Conservation (phyloP, 2,113 vertebrate genomes). For the Mesoclemmys tuberculata region DNA sequence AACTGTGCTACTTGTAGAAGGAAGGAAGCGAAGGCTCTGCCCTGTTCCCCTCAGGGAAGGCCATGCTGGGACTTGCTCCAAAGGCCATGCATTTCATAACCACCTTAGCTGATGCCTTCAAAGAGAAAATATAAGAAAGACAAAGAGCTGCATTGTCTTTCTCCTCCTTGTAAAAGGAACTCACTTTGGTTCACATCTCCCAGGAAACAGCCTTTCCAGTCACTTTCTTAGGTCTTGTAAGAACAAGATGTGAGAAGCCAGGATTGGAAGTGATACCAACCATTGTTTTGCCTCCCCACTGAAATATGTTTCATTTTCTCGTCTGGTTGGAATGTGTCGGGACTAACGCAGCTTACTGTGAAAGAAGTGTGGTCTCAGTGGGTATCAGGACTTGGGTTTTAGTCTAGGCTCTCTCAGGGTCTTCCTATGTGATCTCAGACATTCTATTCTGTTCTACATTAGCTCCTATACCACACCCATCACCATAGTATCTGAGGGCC, state of each 20-base stretch:
- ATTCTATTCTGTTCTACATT: not conserved
- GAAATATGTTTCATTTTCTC: not conserved
- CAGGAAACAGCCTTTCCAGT: rapidly evolving
- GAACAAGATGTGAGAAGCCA: not conserved
- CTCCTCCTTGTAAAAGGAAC: not conserved
- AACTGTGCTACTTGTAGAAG: not conserved
- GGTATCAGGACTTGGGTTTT: not conserved
- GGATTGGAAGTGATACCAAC: not conserved
- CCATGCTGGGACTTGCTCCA: not conserved
- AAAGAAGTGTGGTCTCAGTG: not conserved
- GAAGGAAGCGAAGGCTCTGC: not conserved
- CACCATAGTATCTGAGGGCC: not conserved
- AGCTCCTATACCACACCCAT: not conserved
- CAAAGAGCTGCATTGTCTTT: not conserved
- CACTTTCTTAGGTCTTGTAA: not conserved
- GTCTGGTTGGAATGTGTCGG: not conserved
- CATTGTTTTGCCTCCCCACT: not conserved
- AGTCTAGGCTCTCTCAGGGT: not conserved
- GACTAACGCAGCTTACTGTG: not conserved
- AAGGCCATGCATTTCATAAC: not conserved
- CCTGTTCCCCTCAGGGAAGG: not conserved
- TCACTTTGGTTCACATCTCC: not conserved
- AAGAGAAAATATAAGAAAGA: not conserved
- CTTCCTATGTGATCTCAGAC: not conserved
- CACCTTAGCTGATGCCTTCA: not conserved